These are phyloP conservation scores for Cettia cetti DNA, from an alignment of 2,113 vertebrate species.

Conservation along the genomic window DNA sequence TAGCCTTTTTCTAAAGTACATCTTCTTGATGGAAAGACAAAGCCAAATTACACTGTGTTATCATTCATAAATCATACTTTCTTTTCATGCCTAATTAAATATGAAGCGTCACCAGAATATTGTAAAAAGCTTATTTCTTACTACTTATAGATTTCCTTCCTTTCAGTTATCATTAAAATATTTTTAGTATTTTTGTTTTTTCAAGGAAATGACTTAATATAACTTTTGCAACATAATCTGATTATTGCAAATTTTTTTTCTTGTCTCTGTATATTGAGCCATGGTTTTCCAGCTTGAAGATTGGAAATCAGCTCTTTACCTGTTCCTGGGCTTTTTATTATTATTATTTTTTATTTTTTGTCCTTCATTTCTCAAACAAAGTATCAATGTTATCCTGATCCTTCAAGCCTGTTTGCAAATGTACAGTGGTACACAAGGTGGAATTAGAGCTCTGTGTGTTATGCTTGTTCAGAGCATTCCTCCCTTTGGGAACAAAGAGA, in stretches of 20 bases:
- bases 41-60: background rate
- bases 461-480: background rate
- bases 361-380: background rate
- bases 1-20: background rate
- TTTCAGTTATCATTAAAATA: background rate
- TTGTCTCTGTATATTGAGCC: background rate
- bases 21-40: background rate
- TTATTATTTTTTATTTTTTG: background rate
- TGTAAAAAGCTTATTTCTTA: background rate
- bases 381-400: background rate
- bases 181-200: background rate
- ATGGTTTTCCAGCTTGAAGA: background rate
- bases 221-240: background rate
- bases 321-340: background rate
- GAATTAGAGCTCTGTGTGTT: background rate
- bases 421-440: too few species aligned
- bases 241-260: background rate
- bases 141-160: background rate
- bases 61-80: background rate
- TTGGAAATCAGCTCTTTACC: background rate
- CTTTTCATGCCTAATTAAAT: background rate
- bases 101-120: background rate
- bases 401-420: background rate
- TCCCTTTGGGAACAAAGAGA: background rate
- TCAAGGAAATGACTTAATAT: background rate